phyloP scores from a whole-genome alignment of 1,140 invertebrate genomes.

The Cyphomyrmex costatus region DNA sequence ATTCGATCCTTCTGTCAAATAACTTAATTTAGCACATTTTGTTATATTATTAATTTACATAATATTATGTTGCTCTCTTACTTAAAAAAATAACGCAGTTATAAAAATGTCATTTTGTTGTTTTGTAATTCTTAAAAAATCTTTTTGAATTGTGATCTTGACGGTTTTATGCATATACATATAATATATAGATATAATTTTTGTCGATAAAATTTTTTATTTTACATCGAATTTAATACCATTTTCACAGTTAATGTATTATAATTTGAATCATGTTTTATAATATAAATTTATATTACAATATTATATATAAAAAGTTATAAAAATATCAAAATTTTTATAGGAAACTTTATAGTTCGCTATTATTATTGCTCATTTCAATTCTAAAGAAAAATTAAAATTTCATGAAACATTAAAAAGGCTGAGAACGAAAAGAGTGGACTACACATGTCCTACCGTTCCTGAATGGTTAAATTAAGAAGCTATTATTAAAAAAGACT shows the following conservation, averaged over 20 bases:
- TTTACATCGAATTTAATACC: background rate
- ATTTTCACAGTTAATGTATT: conserved; percentile 1
- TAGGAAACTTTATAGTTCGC: background rate
- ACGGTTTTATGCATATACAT: background rate
- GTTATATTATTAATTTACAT: background rate
- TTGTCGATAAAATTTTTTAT: background rate
- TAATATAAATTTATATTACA: background rate
- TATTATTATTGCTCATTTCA: background rate
- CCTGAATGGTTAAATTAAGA: background rate
- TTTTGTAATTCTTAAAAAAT: too few species aligned
- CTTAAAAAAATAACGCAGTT: too few species aligned
- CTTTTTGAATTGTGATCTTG: too few species aligned
- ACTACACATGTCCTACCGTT: too few species aligned
- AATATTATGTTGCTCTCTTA: background rate
- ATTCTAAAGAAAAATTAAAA: background rate
- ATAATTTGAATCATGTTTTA: background rate
- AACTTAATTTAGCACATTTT: background rate
- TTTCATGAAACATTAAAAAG: too few species aligned
- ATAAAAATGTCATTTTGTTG: too few species aligned
- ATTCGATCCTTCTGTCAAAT: background rate
- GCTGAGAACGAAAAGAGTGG: too few species aligned
- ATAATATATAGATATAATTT: background rate
- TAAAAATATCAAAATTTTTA: background rate
- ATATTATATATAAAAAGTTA: too few species aligned
- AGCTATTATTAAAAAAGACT: background rate